A percentile compares a stretch with the other conserved stretches of the same genome.
Evolutionary conservation across 1,140 invertebrate genomes (phyloP).

Genomic region (Habropoda laboriosa): DNA sequence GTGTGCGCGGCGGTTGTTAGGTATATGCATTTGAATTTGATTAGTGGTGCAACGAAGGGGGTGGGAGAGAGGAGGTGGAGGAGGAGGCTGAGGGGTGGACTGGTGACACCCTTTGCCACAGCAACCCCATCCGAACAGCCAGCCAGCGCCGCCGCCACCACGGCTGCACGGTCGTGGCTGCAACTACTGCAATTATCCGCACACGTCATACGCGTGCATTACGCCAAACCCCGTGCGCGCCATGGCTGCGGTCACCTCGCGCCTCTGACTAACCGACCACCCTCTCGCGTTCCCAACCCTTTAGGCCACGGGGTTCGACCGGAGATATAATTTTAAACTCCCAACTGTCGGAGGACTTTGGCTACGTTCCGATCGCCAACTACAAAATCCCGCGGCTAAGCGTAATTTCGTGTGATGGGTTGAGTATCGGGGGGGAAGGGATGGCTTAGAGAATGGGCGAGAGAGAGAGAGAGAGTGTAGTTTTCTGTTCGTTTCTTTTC

Average conservation of each 20-base stretch:
- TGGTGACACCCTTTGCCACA: constrained; percentile 79
- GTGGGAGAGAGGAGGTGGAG: constrained; percentile 39
- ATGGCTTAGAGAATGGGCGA: too few relatives aligned
- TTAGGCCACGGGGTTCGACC: constrained; percentile 30
- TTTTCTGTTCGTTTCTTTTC: too few relatives aligned
- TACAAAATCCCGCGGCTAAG: not conserved
- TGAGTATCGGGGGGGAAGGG: too few relatives aligned
- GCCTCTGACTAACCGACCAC: constrained; percentile 58
- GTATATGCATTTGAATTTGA: constrained; percentile 79
- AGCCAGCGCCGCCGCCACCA: constrained; percentile 62
- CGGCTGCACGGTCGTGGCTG: constrained; percentile 71
- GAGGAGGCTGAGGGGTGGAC: constrained; percentile 51
- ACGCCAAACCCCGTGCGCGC: constrained; percentile 63
- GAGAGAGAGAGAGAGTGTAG: too few relatives aligned
- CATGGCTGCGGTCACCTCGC: constrained; percentile 67
- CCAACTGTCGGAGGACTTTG: constrained; percentile 48
- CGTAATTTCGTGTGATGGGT: not conserved
- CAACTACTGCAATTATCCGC: constrained; percentile 79
- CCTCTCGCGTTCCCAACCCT: constrained; percentile 3
- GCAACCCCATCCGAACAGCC: constrained; percentile 71
- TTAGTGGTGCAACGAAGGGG: constrained; percentile 73
- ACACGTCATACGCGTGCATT: constrained; percentile 77
- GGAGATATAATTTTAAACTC: constrained; percentile 61
- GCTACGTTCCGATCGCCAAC: constrained; percentile 38
- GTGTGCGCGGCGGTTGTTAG: constrained; percentile 72